Conservation (phyloP, 2,797 vertebrate genomes). For the Acanthis flammea region DNA sequence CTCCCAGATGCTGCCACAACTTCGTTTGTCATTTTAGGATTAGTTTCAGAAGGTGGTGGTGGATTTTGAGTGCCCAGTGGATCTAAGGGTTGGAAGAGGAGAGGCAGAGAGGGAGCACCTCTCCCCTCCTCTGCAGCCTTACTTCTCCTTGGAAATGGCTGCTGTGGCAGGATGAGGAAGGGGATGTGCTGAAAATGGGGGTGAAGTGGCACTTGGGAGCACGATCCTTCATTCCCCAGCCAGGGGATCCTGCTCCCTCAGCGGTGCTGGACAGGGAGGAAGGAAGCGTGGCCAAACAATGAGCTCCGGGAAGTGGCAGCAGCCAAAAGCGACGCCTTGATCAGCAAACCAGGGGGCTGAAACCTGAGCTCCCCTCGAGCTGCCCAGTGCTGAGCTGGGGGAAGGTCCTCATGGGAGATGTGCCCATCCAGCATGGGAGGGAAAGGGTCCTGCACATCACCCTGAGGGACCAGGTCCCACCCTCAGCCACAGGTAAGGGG, state of each 20-base stretch:
- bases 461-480: background rate
- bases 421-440: background rate
- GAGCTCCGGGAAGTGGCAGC: background rate
- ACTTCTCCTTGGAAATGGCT: background rate
- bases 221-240: background rate
- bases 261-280: rapidly evolving
- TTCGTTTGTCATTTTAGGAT: background rate
- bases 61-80: background rate
- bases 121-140: background rate
- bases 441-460: background rate
- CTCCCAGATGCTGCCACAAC: background rate
- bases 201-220: background rate
- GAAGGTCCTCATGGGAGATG: background rate
- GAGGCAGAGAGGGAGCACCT: background rate
- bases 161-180: background rate
- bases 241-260: rapidly evolving
- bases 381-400: background rate
- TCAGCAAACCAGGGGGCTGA: background rate
- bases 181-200: background rate
- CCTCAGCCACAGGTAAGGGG: background rate
- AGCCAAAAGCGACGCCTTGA: background rate
- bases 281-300: background rate
- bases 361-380: rapidly evolving
- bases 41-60: background rate
- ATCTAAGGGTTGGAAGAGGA: background rate